Conservation (phyloP, 2,888 invertebrate genomes). For the Lymantria dispar region DNA sequence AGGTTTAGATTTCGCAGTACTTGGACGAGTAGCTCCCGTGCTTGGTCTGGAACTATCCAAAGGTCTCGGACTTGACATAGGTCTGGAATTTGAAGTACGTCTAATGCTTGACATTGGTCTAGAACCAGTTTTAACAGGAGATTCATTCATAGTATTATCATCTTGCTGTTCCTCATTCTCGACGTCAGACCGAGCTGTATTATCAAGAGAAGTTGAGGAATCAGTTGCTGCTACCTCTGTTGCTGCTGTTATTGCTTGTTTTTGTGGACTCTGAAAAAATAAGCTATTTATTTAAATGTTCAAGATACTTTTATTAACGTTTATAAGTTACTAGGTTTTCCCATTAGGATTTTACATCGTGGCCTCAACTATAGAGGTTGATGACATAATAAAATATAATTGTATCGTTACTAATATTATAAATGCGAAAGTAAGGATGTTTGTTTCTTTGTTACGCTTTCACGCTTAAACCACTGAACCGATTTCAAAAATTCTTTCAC, state of each 20-base stretch:
- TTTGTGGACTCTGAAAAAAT: conserved; percentile 51
- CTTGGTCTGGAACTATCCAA: conserved; percentile 25
- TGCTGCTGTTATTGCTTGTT: conserved; percentile 32
- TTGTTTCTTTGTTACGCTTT: too few species aligned
- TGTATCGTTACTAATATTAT: too few species aligned
- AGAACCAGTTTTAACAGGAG: conserved; percentile 8
- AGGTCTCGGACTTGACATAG: conserved; percentile 27
- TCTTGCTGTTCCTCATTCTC: conserved; percentile 37
- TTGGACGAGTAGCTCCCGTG: neutral
- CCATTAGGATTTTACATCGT: too few species aligned
- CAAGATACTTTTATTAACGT: too few species aligned
- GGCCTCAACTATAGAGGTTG: too few species aligned
- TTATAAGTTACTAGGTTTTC: too few species aligned
- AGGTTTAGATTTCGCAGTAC: conserved; percentile 37
- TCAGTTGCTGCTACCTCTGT: conserved; percentile 29
- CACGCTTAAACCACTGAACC: too few species aligned
- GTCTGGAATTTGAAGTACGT: conserved; percentile 29
- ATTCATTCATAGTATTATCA: conserved; percentile 15
- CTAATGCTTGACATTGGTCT: conserved; percentile 13
- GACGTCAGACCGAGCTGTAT: conserved; percentile 42
- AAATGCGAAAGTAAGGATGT: too few species aligned
- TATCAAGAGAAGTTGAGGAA: conserved; percentile 47
- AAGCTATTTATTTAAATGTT: neutral
- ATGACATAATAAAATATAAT: too few species aligned
- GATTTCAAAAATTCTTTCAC: too few species aligned